These are phyloP conservation scores for Scaptomyza polygonia DNA, from an alignment of 2,888 invertebrate genomes.

Conservation along the genomic window DNA sequence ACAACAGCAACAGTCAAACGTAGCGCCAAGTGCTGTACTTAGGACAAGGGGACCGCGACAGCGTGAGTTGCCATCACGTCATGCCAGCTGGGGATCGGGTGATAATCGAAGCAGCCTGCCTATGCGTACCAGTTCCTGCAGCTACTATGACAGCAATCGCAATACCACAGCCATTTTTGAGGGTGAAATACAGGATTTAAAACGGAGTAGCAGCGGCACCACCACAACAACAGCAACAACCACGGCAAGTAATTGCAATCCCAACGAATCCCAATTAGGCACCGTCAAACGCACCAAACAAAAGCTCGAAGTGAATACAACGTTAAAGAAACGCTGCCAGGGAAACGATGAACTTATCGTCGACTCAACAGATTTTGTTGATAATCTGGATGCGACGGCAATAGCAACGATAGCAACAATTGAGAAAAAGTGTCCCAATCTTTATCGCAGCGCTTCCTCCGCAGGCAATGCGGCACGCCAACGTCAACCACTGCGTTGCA, in stretches of 20 bases:
- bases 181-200: slow-evolving; percentile 82
- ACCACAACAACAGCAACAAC: slow-evolving; percentile 23
- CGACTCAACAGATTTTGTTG: slow-evolving; percentile 16
- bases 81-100: slow-evolving; percentile 93
- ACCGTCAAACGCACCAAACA: slow-evolving; percentile 89
- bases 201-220: slow-evolving; percentile 71
- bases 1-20: slow-evolving; percentile 34
- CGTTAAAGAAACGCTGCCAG: slow-evolving; percentile 82
- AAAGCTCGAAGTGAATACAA: slow-evolving; percentile 87
- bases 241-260: slow-evolving; percentile 55
- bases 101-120: slow-evolving; percentile 87
- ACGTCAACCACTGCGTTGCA: slow-evolving; percentile 82
- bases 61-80: slow-evolving; percentile 88
- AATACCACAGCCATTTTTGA: slow-evolving; percentile 83
- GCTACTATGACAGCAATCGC: slow-evolving; percentile 87
- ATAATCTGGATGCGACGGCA: slow-evolving; percentile 26
- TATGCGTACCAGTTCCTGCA: slow-evolving; percentile 89
- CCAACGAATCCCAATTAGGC: slow-evolving; percentile 83
- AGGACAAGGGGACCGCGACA: slow-evolving; percentile 84
- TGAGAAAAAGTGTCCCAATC: slow-evolving; percentile 70
- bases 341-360: slow-evolving; percentile 61
- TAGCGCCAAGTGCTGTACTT: slow-evolving; percentile 38
- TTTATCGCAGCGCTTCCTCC: slow-evolving; percentile 82
- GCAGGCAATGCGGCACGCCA: slow-evolving; percentile 75
- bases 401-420: neutral